Evolutionary conservation across 2,113 vertebrate genomes (phyloP), one percentile per base, ranked within the genome.

Genomic region (Willisornis vidua): DNA sequence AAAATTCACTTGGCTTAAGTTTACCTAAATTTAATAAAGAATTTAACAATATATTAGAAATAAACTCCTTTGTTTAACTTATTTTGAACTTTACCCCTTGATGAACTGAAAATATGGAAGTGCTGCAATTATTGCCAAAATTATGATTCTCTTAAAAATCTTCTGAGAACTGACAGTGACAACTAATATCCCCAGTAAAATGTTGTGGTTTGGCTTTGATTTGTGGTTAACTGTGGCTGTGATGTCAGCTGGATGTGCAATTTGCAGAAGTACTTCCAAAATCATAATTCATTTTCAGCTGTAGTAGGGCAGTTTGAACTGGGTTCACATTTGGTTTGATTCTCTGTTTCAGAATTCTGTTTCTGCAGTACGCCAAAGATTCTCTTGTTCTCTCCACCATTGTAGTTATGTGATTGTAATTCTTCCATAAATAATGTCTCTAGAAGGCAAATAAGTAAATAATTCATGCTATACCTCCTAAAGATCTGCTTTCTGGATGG

Each of bases 171-270:
- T 28, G 48, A 51, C 51, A 81, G 33, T 24, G 62, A 46, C 54
- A 90, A 54, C 37, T 76, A 91, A 70, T 59, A 93, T 63, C 25
- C 43, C 14, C 19, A 67, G 55, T 46, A 84, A 89, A 63, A 63
- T n/a, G 12, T 33, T 91, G 91, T 91, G 75, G 79, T 90, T 96
- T 93, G 92, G 82, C 79, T 94, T 85, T 92, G 82, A 83, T 88
- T 92, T 94, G 85, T 90, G 68, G 46, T 80, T 88, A 66, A 46
- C 67, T 88, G 67, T 83, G 59, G 54, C 75, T 51, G 33, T 65
- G 17, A 20, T 78, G 41, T 89, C 49, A 90, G 82, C 71, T 91
- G 88, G 90, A 92, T 76, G 54, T 70, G 72, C n/a, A 92, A 65
- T 85, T 84, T 86, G 68, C 26, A 77, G 79, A 71, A 92, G 14